Conservation (phyloP, 2,797 vertebrate species). For the Sebastes matsubarae region DNA sequence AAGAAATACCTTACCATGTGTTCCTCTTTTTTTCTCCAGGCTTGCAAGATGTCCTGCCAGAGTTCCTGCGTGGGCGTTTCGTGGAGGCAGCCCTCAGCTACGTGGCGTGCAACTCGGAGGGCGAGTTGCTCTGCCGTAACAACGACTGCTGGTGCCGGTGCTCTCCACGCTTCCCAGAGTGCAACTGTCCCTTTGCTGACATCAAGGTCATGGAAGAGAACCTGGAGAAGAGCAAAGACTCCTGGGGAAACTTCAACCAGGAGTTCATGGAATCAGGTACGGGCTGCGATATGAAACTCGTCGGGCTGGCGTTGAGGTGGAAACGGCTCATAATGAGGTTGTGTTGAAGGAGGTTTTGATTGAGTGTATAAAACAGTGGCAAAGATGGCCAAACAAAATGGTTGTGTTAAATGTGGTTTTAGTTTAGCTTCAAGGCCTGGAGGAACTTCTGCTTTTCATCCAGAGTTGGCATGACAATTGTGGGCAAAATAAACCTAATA, state of each 20-base stretch:
- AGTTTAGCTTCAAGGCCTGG: background rate
- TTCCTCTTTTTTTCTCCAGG: constrained; percentile 74
- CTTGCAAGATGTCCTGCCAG: constrained; percentile 93
- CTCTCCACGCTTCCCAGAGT: constrained; percentile 88
- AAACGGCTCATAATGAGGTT: background rate
- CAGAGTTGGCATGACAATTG: background rate
- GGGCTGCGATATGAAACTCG: background rate
- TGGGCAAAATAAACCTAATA: background rate
- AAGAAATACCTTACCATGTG: background rate
- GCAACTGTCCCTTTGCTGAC: constrained; percentile 94
- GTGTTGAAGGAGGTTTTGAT: background rate
- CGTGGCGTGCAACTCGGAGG: constrained; percentile 94
- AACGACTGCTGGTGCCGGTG: constrained; percentile 97
- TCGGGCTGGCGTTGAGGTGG: background rate
- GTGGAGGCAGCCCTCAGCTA: constrained; percentile 96
- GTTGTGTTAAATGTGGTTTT: background rate
- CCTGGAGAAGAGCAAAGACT: constrained; percentile 87
- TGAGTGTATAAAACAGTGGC: background rate
- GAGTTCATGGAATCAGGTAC: constrained; percentile 96
- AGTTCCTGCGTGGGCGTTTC: constrained; percentile 91
- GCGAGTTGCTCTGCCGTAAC: constrained; percentile 90
- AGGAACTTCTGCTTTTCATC: background rate
- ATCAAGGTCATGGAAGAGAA: constrained; percentile 93
- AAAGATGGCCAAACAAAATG: background rate
- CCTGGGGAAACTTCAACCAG: constrained; percentile 87